phyloP scores from a whole-genome alignment of 2,797 vertebrate species.

The Gallinago nigripennis region DNA sequence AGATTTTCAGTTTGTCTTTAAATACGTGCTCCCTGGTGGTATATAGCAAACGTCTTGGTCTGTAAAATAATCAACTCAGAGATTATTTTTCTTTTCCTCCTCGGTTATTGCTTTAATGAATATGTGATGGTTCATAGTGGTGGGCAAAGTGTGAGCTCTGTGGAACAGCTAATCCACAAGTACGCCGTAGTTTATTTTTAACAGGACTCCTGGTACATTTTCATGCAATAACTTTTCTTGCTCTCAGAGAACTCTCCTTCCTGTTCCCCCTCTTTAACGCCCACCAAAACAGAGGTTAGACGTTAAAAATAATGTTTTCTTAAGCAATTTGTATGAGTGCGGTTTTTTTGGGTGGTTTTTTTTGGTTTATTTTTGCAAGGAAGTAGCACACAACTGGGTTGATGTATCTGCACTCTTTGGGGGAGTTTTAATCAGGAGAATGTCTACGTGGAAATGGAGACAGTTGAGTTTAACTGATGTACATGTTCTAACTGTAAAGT shows the following conservation, averaged over 20 bases:
- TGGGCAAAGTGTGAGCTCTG: background rate
- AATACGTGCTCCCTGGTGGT: background rate
- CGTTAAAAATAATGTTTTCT: background rate
- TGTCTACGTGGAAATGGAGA: rapidly evolving
- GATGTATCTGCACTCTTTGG: background rate
- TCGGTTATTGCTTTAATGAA: background rate
- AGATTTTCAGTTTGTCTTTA: background rate
- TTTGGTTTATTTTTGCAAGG: background rate
- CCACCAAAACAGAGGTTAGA: background rate
- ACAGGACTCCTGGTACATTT: background rate
- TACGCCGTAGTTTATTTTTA: background rate
- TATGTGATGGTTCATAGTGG: background rate
- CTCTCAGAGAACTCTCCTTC: background rate
- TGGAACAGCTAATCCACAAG: background rate
- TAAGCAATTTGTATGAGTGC: background rate
- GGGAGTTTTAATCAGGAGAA: background rate
- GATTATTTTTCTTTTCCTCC: background rate
- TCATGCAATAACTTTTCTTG: background rate
- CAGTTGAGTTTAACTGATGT: background rate
- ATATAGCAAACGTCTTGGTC: background rate
- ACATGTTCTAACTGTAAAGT: background rate
- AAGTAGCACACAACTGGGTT: background rate
- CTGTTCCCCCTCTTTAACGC: background rate
- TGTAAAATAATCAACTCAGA: background rate
- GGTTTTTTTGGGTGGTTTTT: too few species aligned